Evolutionary conservation across 2,888 invertebrate species (phyloP).

Genomic region (Teleiodes luculella): DNA sequence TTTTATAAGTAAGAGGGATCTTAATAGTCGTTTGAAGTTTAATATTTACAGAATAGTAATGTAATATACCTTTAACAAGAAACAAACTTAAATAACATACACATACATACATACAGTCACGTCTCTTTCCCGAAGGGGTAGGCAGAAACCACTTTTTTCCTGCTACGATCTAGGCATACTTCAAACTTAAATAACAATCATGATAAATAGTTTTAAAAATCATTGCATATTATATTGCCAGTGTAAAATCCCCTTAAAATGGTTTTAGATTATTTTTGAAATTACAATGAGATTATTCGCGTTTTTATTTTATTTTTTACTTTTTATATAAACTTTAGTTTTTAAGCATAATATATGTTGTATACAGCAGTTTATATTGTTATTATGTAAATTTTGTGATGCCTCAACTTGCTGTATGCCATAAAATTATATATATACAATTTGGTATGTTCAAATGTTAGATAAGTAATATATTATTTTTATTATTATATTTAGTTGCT

Average conservation of each 20-base stretch:
- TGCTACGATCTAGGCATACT: no score
- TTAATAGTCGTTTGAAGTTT: no score
- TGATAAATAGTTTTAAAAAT: no score
- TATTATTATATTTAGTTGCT: conserved; percentile 42
- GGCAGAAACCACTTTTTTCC: no score
- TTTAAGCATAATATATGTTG: conserved; percentile 39
- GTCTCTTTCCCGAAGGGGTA: no score
- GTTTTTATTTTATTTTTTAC: conserved; percentile 62
- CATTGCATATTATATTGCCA: conserved; percentile 24
- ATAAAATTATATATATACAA: conserved; percentile 43
- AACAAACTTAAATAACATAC: no score
- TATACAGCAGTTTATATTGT: conserved; percentile 6
- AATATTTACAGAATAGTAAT: no score
- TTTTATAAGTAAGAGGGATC: no score
- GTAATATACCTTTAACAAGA: no score
- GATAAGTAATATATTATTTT: conserved; percentile 30
- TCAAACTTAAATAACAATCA: no score
- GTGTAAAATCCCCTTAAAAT: not conserved
- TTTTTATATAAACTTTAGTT: conserved; percentile 61
- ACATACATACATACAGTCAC: no score
- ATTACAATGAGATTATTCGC: conserved; percentile 73
- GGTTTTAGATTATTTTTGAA: conserved; percentile 60
- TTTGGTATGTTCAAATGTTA: conserved; percentile 55
- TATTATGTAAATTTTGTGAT: conserved; percentile 19
- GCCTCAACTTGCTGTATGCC: conserved; percentile 35